Evolutionary conservation across 2,113 vertebrate species (phyloP).

Genomic region (Marmota flaviventris): DNA sequence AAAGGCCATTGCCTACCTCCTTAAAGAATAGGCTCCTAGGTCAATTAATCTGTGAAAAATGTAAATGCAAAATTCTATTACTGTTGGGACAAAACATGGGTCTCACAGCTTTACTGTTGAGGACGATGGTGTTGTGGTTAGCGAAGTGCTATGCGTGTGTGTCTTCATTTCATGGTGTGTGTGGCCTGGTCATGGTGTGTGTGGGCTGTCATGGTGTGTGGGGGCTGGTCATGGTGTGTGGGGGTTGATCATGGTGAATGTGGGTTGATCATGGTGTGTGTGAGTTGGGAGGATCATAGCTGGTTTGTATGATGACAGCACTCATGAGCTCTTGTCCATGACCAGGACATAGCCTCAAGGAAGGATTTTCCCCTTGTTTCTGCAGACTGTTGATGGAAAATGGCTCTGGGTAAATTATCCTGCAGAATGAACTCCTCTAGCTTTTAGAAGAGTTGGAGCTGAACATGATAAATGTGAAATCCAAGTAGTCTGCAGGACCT

Average conservation of each 20-base stretch:
- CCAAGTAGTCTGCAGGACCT: not conserved
- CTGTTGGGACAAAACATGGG: rapidly evolving
- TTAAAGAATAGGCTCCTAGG: constrained; percentile 31
- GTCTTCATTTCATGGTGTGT: not conserved
- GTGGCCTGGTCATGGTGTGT: too few species aligned
- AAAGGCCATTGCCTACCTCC: not conserved
- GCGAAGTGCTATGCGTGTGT: rapidly evolving
- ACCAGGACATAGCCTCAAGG: not conserved
- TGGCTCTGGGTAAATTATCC: not conserved
- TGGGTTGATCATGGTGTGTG: too few species aligned
- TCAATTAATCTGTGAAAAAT: not conserved
- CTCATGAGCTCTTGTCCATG: not conserved
- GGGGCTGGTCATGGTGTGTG: not conserved
- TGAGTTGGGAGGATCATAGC: rapidly evolving
- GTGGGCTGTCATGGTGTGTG: not conserved
- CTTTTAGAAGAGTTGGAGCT: not conserved
- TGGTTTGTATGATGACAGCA: not conserved
- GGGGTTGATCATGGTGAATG: not conserved
- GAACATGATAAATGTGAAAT: not conserved
- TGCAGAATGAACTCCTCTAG: not conserved
- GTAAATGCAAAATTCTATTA: not conserved
- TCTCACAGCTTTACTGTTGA: not conserved
- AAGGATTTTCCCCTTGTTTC: not conserved
- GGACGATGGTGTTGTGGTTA: not conserved
- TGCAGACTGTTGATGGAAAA: not conserved